Conservation (phyloP, 2,113 vertebrate genomes). For the Heteronetta atricapilla region DNA sequence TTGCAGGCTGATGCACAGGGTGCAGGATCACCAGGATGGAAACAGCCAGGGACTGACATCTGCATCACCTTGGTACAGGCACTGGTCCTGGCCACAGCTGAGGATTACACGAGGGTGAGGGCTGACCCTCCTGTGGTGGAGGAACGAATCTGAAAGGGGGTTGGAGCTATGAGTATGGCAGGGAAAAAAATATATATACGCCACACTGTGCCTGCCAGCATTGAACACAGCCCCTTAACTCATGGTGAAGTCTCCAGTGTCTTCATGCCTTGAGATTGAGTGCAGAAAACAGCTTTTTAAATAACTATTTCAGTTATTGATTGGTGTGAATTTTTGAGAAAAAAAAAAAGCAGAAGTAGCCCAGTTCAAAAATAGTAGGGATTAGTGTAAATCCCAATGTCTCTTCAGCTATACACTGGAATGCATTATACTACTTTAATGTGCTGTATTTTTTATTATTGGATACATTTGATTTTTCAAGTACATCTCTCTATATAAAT, state of each 20-base stretch:
- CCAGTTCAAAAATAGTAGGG: constrained; percentile 65
- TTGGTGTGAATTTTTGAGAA: constrained; percentile 53
- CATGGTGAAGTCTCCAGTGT: constrained; percentile 66
- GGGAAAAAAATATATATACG: constrained; percentile 16
- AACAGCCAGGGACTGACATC: background rate
- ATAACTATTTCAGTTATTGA: constrained; percentile 53
- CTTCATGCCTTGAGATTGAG: constrained; percentile 69
- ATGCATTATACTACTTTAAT: constrained; percentile 84
- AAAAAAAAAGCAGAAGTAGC: constrained; percentile 18
- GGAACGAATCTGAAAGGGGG: background rate
- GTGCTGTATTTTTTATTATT: constrained; percentile 87
- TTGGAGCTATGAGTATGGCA: constrained; percentile 54
- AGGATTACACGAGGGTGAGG: constrained; percentile 20
- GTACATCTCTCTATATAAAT: constrained; percentile 81
- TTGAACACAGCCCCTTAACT: constrained; percentile 60
- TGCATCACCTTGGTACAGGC: background rate
- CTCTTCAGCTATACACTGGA: constrained; percentile 82
- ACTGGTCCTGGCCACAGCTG: background rate
- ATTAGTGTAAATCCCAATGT: constrained; percentile 70
- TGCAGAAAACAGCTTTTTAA: constrained; percentile 61
- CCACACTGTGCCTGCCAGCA: constrained; percentile 79
- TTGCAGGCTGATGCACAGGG: background rate
- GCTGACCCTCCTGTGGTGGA: background rate
- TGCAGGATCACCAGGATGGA: rapidly evolving
- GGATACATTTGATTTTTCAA: constrained; percentile 86